Evolutionary conservation across 30 jellyfish, hydroid and myxozoan genomes (phyloP).

Genomic region (Haliclystus octoradiatus): DNA sequence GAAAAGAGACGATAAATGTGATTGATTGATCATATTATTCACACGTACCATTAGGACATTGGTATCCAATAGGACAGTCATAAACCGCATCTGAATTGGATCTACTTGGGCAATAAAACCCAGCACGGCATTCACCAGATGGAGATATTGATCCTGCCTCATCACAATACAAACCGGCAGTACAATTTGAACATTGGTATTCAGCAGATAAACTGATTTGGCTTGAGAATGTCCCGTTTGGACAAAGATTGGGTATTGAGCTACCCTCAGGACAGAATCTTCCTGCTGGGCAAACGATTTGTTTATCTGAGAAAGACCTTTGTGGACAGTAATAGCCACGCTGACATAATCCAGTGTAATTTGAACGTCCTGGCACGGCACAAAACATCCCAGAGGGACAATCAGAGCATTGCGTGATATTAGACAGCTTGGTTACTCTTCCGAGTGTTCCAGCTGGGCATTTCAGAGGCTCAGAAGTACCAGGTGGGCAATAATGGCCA

Average conservation of each 20-base stretch:
- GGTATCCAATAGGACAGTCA: slow-evolving; percentile 83
- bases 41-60: slow-evolving; percentile 81
- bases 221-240: slow-evolving; percentile 73
- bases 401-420: slow-evolving; percentile 48
- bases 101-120: slow-evolving; percentile 91
- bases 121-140: slow-evolving; percentile 77
- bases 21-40: neutral
- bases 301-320: slow-evolving; percentile 73
- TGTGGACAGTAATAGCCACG: slow-evolving; percentile 84
- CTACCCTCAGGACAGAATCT: slow-evolving; percentile 87
- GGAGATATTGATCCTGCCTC: slow-evolving; percentile 81
- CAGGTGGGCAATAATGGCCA: slow-evolving; percentile 81
- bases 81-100: slow-evolving; percentile 52
- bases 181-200: slow-evolving; percentile 64
- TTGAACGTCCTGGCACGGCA: slow-evolving; percentile 63
- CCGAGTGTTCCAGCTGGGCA: slow-evolving; percentile 93
- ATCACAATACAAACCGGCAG: slow-evolving; percentile 68
- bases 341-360: slow-evolving; percentile 63
- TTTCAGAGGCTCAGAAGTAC: slow-evolving; percentile 80
- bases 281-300: slow-evolving; percentile 85
- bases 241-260: slow-evolving; percentile 70
- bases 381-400: slow-evolving; percentile 94
- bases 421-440: slow-evolving; percentile 24
- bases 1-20: neutral
- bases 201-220: slow-evolving; percentile 40